Base-by-base conservation (phyloP, 2,113 vertebrate genomes). In the Cyprinodon brontotheroides region DNA sequence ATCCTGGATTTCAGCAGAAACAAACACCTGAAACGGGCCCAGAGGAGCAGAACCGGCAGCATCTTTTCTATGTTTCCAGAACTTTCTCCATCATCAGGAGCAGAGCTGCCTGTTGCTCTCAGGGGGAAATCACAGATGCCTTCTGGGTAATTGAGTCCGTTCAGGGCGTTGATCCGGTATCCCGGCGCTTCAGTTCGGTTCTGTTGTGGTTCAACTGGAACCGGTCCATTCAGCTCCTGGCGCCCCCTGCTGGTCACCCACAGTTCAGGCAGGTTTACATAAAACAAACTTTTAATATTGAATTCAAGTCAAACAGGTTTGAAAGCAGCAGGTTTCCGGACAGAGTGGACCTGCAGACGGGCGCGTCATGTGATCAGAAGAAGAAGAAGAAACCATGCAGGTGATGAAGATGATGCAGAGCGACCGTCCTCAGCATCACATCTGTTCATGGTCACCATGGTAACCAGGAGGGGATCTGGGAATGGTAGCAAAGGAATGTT, bases 251-350 rank as follows among this genome's bases (percentile, higher is more conserved):
- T 45, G 43, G 9, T 53, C 20, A 8, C 29, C 29, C 29, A 53
- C 50, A 6, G 17, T 6, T 17, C 4, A 53, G 50, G 65, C 47
- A 6, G 62, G 37, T 12, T n/a, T 7, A 48, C 57, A 67, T 73
- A 77, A 84, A 85, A 81, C 60, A 61, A 71, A 80, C 75, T 72
- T 90, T 90, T 87, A 80, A 80, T 90, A 72, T 4, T 68, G 75
- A 66, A 43, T 87, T 89, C 87, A 89, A 89, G 85, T 90, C 75
- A 61, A 80, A 85, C 82, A 90, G 82, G 82, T 61, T 67, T 77
- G 41, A 75, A 63, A 85, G 29, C 17, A 62, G 11, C 57, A 59
- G 11, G 17, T 10, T 41, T 61, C 68, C 62, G 65, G 65, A 61
- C n/a, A 43, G 43, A 43, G 43, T 37, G 29, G 2, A 43, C 9